Percentiles rank a stretch among this genome's conserved stretches.
These are phyloP conservation scores for Rhinophrynus dorsalis DNA, from an alignment of 2,797 vertebrate genomes.

Conservation along the genomic window DNA sequence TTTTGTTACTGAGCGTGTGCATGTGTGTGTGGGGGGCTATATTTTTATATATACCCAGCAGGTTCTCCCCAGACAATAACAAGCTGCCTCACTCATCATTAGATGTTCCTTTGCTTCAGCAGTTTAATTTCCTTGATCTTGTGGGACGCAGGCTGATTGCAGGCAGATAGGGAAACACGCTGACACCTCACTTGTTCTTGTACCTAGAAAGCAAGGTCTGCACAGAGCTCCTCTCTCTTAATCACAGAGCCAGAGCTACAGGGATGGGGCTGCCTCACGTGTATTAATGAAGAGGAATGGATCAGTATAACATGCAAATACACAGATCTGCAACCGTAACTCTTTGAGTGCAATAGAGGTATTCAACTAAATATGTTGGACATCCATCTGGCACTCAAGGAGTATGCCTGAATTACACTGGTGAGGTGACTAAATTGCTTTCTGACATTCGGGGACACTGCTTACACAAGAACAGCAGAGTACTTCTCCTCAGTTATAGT, in stretches of 20 bases:
- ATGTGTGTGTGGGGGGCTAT: too few species aligned
- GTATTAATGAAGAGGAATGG: neutral
- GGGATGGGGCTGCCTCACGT: neutral
- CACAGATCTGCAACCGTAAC: neutral
- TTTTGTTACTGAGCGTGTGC: too few species aligned
- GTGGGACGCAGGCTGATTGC: constrained; percentile 50
- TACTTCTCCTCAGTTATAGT: too few species aligned
- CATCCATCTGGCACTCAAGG: too few species aligned
- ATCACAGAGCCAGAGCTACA: neutral
- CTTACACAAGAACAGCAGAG: too few species aligned
- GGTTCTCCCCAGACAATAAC: constrained; percentile 8
- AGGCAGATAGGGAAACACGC: constrained; percentile 48
- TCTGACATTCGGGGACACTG: too few species aligned
- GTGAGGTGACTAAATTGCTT: too few species aligned
- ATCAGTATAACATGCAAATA: neutral
- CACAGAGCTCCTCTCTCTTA: constrained; percentile 9
- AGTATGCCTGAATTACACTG: too few species aligned
- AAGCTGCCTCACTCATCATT: constrained; percentile 34
- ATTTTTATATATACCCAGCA: neutral
- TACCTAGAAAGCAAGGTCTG: constrained; percentile 15
- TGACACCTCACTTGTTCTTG: constrained; percentile 44
- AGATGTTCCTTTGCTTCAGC: constrained; percentile 10
- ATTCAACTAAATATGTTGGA: too few species aligned
- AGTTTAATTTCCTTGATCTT: constrained; percentile 59
- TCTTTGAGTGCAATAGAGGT: too few species aligned